Evolutionary conservation across 2,113 vertebrate genomes (phyloP).

Genomic region (Ondatra zibethicus): DNA sequence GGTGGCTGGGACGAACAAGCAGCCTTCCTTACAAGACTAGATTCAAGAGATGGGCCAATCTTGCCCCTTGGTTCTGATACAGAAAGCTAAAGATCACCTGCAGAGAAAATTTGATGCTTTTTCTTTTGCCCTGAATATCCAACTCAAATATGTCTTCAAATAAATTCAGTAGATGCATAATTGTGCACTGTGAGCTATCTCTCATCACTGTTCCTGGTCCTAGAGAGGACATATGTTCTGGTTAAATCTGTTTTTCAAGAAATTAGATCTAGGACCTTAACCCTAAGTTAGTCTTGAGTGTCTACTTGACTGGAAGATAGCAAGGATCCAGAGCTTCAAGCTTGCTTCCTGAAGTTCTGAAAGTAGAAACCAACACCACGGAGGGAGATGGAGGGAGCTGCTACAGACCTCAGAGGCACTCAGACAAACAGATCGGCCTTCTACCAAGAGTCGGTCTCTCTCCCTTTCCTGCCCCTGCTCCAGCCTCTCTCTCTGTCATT

Average conservation of each 20-base stretch:
- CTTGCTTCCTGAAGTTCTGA: background rate
- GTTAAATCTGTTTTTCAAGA: background rate
- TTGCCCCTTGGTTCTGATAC: background rate
- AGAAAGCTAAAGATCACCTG: background rate
- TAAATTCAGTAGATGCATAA: background rate
- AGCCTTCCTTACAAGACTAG: background rate
- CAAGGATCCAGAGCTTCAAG: background rate
- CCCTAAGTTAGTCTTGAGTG: background rate
- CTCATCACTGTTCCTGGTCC: no score
- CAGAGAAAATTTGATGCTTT: background rate
- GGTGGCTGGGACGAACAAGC: no score
- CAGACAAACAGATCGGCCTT: no score
- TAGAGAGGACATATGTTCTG: background rate
- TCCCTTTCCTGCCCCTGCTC: background rate
- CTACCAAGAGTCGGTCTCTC: background rate
- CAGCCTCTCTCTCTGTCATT: rapidly evolving
- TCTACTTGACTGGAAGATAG: background rate
- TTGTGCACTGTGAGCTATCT: background rate
- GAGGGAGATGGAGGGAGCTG: background rate
- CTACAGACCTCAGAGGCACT: rapidly evolving
- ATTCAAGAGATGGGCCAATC: background rate
- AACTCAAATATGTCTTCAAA: background rate
- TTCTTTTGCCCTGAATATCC: no score
- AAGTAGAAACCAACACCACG: background rate
- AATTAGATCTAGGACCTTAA: background rate